These are phyloP conservation scores for Parasteatoda lunata DNA, from an alignment of 2,888 invertebrate genomes.

Conservation along the genomic window DNA sequence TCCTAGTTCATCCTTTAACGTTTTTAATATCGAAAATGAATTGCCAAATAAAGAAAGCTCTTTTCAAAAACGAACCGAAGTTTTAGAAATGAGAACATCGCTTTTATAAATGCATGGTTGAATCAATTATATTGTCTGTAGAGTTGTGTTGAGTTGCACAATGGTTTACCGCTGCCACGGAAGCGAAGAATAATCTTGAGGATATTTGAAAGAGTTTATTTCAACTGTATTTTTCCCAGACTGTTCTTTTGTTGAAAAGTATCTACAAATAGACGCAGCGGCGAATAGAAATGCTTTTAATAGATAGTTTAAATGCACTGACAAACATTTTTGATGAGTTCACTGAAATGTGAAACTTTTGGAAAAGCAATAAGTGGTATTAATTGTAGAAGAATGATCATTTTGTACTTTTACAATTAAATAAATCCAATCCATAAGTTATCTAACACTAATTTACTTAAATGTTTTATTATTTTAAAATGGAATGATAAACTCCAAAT, in stretches of 20 bases:
- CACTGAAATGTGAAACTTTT: conserved; percentile 50
- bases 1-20: conserved; percentile 49
- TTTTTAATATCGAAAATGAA: conserved; percentile 61
- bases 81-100: conserved; percentile 61
- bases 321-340: conserved; percentile 57
- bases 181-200: conserved; percentile 53
- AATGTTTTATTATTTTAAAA: too few relatives aligned
- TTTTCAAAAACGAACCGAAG: conserved; percentile 56
- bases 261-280: conserved; percentile 40
- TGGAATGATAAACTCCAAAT: too few relatives aligned
- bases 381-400: too few relatives aligned
- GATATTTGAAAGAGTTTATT: conserved; percentile 52
- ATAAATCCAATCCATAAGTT: too few relatives aligned
- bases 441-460: too few relatives aligned
- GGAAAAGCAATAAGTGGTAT: conserved; percentile 6
- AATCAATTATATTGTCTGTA: conserved; percentile 57
- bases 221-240: conserved; percentile 34
- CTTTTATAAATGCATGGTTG: conserved; percentile 64
- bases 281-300: conserved; percentile 52
- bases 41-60: conserved; percentile 56
- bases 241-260: conserved; percentile 58
- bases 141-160: conserved; percentile 61
- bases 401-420: too few relatives aligned
- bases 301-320: conserved; percentile 49
- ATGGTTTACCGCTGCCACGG: conserved; percentile 57